Evolutionary conservation across 2,888 invertebrate species (phyloP), one percentile per base, ranked within the genome.

Genomic region (Gasteruption jaculator): DNA sequence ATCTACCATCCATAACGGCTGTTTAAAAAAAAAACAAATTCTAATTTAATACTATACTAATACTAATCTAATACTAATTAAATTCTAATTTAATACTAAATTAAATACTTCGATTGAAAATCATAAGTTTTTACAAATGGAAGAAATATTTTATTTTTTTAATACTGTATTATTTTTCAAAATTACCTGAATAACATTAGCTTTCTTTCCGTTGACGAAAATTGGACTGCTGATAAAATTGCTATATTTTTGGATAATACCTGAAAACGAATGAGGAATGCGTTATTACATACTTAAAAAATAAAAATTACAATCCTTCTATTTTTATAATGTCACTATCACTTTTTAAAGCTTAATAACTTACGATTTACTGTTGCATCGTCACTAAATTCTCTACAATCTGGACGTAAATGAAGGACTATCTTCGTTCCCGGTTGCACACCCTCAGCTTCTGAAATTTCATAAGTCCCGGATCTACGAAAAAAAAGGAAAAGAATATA

Each of bases 161-260:
- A 19, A 18, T 4, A 38, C 31, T 41, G 30, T 34, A 8, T 27
- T 14, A 19, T 16, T n/a, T 19, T 14, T 30, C 25, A 31, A 21
- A 8, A 4, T 25, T 45, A 82, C 86, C 79, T 86, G 83, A 31
- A 95, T 85, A 33, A 86, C 85, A 71, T 97, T 97, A 0, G 86
- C 84, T 68, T 84, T 85, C 55, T 86, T 84, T 45, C 91, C 90
- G 72, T 97, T 96, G 15, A 97, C 74, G 56, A 80, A 85, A 59
- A 99, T 92, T 1, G 95, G 91, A 57, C 89, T 89, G 21, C 93
- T 91, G 29, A 99, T 91, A 69, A 97, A 97, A 71, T 95, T 96
- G 69, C 95, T 96, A 74, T 97, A 97, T 67, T 95, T 95, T 63
- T 89, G 86, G 14, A 96, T 88, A 29, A 96, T 84, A 51, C 77